Evolutionary conservation across 2,888 invertebrate genomes (phyloP), one percentile per base, ranked within the genome.

Genomic region (Gandaritis pyraliata): DNA sequence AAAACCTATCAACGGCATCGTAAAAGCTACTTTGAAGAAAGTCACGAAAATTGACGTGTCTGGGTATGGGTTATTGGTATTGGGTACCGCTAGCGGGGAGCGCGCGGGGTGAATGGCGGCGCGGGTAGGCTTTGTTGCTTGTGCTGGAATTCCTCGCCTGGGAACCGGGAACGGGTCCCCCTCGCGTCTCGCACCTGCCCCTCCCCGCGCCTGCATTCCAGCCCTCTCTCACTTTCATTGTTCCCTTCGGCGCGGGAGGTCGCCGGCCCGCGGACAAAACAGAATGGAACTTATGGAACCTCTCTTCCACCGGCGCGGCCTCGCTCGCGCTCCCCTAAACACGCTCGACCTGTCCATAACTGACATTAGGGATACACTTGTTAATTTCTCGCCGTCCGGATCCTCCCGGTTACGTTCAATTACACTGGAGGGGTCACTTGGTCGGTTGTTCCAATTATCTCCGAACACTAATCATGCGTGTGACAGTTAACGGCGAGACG

Each of bases 191-290:
- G 71, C 79, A 74, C 80, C 78, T 74, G 74, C 78, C 77, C 70
- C 76, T 65, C 77, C 72, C 78, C 85, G 83, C 82, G 81, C 79
- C 69, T 80, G 81, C 89, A 89, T 90, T 90, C 91, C 88, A 85
- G 86, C 85, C 87, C 87, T 89, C 90, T 88, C 90, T 90, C 91
- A 91, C 91, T 90, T 88, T 90, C 90, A 90, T 91, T 91, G 91
- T 91, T 88, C 90, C 86, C 82, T 77, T 83, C 89, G 83, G 89
- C 78, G 87, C 90, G 90, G 91, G 89, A 90, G 90, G 91, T 90
- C 90, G 90, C 86, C 82, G 81, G 71, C 79, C 81, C 81, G 73
- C 77, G 78, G 78, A 85, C 86, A 82, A 83, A 85, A 63, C 56
- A 46, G 85, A 87, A 87, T 87, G 79, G 81, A 87, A 85, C 88